phyloP scores from a whole-genome alignment of 2,888 invertebrate species.

The Papilio protenor region DNA sequence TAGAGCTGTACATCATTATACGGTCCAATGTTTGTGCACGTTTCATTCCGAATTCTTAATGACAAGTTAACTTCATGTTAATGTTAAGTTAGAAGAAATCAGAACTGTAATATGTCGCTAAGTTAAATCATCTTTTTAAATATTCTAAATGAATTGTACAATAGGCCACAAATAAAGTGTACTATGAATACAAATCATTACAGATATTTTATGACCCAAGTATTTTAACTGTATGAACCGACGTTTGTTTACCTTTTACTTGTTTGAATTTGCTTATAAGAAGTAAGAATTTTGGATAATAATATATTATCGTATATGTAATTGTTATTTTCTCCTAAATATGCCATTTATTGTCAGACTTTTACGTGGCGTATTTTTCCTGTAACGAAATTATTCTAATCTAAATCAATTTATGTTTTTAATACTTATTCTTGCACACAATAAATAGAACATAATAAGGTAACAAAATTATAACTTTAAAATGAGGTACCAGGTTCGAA shows the following conservation, averaged over 20 bases:
- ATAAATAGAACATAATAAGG: too few species aligned
- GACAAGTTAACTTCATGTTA: neutral
- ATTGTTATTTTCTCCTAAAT: too few species aligned
- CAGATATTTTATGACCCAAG: neutral
- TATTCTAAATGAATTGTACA: neutral
- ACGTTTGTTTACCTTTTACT: neutral
- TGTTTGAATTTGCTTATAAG: neutral
- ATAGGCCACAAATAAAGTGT: neutral
- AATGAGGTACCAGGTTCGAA: too few species aligned
- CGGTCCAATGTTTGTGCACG: neutral
- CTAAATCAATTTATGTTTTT: too few species aligned
- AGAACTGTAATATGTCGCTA: neutral
- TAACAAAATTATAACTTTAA: too few species aligned
- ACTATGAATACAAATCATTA: neutral
- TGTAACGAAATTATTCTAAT: too few species aligned
- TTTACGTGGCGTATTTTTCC: too few species aligned
- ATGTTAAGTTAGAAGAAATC: neutral
- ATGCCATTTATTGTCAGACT: too few species aligned
- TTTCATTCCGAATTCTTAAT: neutral
- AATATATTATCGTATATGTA: too few species aligned
- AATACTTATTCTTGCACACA: too few species aligned
- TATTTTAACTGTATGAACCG: neutral
- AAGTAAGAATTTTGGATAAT: neutral
- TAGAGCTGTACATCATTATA: slow-evolving; percentile 7
- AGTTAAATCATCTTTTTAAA: neutral